Conservation (phyloP, 2,888 invertebrate species). For the Acleris literana region DNA sequence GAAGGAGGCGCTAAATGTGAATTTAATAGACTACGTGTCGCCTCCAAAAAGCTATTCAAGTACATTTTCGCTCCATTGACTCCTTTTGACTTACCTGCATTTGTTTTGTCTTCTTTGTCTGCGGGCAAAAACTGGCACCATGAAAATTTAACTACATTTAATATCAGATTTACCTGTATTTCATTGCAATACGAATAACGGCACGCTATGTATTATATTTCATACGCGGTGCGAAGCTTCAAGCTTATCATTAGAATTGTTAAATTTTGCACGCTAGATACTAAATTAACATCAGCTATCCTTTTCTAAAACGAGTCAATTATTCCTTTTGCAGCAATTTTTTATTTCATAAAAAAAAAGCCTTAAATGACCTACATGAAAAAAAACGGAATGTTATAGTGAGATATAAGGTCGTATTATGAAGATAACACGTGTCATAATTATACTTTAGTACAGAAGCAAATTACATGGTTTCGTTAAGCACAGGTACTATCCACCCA, state of each 20-base stretch:
- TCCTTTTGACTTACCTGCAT: constrained; percentile 61
- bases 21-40: constrained; percentile 82
- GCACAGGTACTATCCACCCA: too few relatives aligned
- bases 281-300: not conserved
- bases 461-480: too few relatives aligned
- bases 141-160: constrained; percentile 27
- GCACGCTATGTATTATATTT: not conserved
- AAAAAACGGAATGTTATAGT: too few relatives aligned
- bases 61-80: constrained; percentile 67
- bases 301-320: too few relatives aligned
- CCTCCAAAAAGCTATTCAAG: constrained; percentile 71
- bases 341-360: too few relatives aligned
- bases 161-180: constrained; percentile 25
- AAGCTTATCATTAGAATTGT: not conserved
- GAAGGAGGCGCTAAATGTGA: constrained; percentile 77
- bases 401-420: too few relatives aligned
- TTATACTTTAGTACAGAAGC: too few relatives aligned
- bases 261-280: not conserved
- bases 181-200: constrained; percentile 6
- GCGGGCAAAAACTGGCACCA: constrained; percentile 35
- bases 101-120: constrained; percentile 47
- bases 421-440: too few relatives aligned
- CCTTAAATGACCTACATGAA: too few relatives aligned
- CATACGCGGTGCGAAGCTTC: not conserved
- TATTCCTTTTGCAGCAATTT: too few relatives aligned